Evolutionary conservation across 2,797 vertebrate genomes (phyloP), one percentile per base, ranked within the genome.

Genomic region (Propithecus deckenii): DNA sequence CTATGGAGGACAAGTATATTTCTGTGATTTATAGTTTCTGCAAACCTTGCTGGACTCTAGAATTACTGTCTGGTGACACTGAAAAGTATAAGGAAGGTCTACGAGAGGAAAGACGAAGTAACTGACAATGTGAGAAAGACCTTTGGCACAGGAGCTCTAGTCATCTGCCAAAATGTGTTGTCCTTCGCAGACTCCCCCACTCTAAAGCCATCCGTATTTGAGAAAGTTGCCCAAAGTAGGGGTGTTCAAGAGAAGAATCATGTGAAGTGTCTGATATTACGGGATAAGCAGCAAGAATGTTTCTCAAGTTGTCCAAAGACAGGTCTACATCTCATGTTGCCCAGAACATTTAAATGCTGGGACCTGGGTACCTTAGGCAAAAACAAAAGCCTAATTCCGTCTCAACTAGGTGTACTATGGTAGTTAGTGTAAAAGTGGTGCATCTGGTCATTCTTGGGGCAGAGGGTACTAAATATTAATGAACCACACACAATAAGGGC

Each of bases 151-250:
- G 15, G 87, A 41, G 72, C n/a, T 43, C 65, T 5, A 11, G 91
- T 55, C 38, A 55, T 1, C 22, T 0, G 4, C 61, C 63, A 1
- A 79, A 71, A 55, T 4, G 35, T 2, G 5, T 2, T 48, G 65
- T 12, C 6, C 20, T 38, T 61, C 28, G 6, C 79, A 55, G 41
- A 71, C 28, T 18, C 43, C 55, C 22, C 4, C 7, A 52, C 38
- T 48, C 63, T 23, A 23, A 65, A 72, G 38, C 52, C 1, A 35
- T 32, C 35, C 35, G 30, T 14, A 0, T 59, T 71, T 32, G 43
- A 87, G 46, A 46, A 55, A 48, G 84, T 0, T 25, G 52, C 63
- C 75, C 59, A 38, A 63, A 59, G 87, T 15, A 20, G 67, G 38
- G 17, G 41, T 14, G 15, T 30, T 90, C 28, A 75, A 67, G 75